Base-by-base conservation (phyloP, 2,888 invertebrate genomes). In the Cynaeus angustus region DNA sequence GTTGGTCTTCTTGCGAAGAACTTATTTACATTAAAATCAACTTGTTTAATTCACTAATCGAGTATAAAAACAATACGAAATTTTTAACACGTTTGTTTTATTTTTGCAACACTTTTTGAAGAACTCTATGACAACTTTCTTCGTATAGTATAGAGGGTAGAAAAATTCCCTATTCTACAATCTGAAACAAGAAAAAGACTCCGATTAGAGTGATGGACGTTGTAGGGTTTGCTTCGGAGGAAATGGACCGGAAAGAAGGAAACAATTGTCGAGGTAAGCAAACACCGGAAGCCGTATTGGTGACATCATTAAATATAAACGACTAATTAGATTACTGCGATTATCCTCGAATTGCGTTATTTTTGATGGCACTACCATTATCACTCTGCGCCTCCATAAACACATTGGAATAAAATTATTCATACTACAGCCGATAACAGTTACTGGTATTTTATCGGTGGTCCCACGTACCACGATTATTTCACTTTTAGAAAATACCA, bases 151-250 rank as follows among this genome's bases (percentile, higher is more conserved):
- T 65, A 64, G 48, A 58, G 71, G 61, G 64, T 64, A 67, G 67
- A 67, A 66, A 70, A 64, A 37, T 70, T 70, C 68, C 77, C 75
- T 78, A 73, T 72, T 75, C 73, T 78, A 80, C 75, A 79, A 80
- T 78, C 80, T 81, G 79, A 43, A 80, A 79, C 68, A 76, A 68
- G 38, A 73, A 73, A 72, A 12, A 72, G 33, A 8, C n/a, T 21
- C 61, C 13, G 43, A 33, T 61, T 61, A 61, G n/a, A n/a, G 46
- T 48, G 10, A 13, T 55, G n/a, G 45, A 21, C 45, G 33, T 30
- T 59, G 10, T 10, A 28, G 28, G 28, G 45, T 46, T 59, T 59
- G 43, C 59, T 28, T 21, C 7, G 46, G 28, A 41, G 48, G 50
- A 61, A 61, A 61, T 61, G 61, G 50, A 61, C 61, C 61, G 61